Conservation (phyloP, 1,140 invertebrate genomes). For the Notospermus geniculatus region DNA sequence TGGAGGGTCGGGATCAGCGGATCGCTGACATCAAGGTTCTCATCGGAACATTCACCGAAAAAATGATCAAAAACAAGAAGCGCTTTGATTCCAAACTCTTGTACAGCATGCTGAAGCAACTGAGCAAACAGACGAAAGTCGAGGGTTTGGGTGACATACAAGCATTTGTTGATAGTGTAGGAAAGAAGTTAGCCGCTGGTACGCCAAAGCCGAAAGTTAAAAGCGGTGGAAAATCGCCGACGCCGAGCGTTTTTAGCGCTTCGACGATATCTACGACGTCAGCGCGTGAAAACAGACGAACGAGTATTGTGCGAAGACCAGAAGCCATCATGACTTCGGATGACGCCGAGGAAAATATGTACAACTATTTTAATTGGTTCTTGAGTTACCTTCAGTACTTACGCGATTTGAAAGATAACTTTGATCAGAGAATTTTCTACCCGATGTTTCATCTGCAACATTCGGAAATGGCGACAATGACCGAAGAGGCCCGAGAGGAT, state of each 20-base stretch:
- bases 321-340: not conserved
- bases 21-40: too few species aligned
- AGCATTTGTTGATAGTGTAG: constrained; percentile 1
- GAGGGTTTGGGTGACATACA: constrained; percentile 21
- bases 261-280: constrained; percentile 27
- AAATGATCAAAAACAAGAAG: constrained; percentile 34
- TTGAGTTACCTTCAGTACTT: constrained; percentile 43
- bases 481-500: not conserved
- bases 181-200: not conserved
- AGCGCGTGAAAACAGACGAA: constrained; percentile 19
- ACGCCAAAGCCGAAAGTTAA: constrained; percentile 26
- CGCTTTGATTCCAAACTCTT: constrained; percentile 38
- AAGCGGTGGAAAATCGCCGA: constrained; percentile 31
- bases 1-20: too few species aligned
- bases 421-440: constrained; percentile 40
- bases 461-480: not conserved
- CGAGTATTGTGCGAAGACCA: constrained; percentile 18
- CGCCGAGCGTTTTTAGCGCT: constrained; percentile 27
- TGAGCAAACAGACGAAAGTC: constrained; percentile 26
- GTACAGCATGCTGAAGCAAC: constrained; percentile 29
- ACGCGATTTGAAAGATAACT: constrained; percentile 34
- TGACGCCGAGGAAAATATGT: constrained; percentile 22
- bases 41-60: constrained; percentile 42
- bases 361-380: constrained; percentile 47
- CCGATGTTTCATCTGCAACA: constrained; percentile 30